Base-by-base conservation (phyloP, 1,140 invertebrate genomes). In the Prorops nasuta region DNA sequence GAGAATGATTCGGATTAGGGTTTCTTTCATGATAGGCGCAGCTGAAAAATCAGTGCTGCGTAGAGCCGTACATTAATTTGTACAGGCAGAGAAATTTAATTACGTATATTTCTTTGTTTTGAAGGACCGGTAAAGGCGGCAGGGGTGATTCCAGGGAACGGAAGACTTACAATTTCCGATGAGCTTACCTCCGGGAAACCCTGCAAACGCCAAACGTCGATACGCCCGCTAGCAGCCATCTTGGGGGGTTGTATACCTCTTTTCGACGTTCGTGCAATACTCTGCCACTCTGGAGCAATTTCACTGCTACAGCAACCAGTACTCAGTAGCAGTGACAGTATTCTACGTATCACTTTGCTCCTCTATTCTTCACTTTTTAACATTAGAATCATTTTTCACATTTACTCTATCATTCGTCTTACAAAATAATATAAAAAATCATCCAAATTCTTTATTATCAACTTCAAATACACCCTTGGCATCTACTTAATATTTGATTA, bases 131-230 rank as follows among this genome's bases (percentile, higher is more conserved):
- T 51, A 64, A 69, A 62, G 56, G 52, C 44, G 49, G 44, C 35
- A 42, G 56, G 52, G 51, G 64, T 60, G 58, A 69, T 65, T 67
- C 57, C 57, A 71, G 72, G 72, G 71, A 71, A 74, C 64, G 71
- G 75, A 77, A 77, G 75, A 72, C 75, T 67, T 47, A 55, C 72
- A 77, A 76, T 64, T 72, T 60, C 73, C 74, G 74, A 76, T 77
- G 75, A 77, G 75, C 75, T 77, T 77, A 77, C 75, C 72, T 74
- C 72, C 58, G 64, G 59, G 72, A 77, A 76, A 76, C 75, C 74
- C 51, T 64, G 46, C 56, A 76, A 75, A 68, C 56, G 68, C 69
- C 64, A 76, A 76, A 76, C 74, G 75, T 76, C 75, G 75, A 77
- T 77, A 77, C 66, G 65, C 64, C 59, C 56, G 63, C 48, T 50